These are phyloP conservation scores for Macrotus californicus DNA, from an alignment of 2,113 vertebrate genomes.

Conservation along the genomic window DNA sequence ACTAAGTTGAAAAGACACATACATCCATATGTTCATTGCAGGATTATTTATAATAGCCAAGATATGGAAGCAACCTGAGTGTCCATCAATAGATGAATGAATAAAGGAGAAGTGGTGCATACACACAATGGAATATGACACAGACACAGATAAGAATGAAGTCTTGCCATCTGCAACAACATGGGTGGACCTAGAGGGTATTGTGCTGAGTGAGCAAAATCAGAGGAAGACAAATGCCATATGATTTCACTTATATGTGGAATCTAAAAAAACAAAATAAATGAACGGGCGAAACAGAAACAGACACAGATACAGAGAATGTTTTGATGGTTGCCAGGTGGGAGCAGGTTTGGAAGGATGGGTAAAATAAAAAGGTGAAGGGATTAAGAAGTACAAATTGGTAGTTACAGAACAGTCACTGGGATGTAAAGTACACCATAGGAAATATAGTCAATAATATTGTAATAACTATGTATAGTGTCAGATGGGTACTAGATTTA, in stretches of 20 bases:
- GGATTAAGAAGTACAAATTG: neutral
- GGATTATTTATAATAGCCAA: neutral
- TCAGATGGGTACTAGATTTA: neutral
- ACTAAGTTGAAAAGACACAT: neutral
- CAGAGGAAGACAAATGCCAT: neutral
- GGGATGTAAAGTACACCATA: neutral
- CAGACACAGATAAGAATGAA: neutral
- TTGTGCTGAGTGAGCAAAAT: neutral
- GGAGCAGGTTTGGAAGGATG: neutral
- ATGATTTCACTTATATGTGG: neutral
- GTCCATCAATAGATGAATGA: neutral
- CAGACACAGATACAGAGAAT: neutral
- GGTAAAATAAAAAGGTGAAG: neutral
- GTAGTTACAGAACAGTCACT: neutral
- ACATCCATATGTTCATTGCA: neutral
- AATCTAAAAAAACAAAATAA: neutral
- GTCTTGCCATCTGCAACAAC: neutral
- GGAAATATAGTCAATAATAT: neutral
- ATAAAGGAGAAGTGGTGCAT: neutral
- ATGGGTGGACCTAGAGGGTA: neutral
- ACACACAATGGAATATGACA: neutral
- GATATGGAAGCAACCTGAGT: neutral
- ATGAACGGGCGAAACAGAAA: neutral
- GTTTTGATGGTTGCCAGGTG: neutral
- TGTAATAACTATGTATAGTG: neutral